Conservation (phyloP, 2,888 invertebrate genomes). For the Mesoligia furuncula region DNA sequence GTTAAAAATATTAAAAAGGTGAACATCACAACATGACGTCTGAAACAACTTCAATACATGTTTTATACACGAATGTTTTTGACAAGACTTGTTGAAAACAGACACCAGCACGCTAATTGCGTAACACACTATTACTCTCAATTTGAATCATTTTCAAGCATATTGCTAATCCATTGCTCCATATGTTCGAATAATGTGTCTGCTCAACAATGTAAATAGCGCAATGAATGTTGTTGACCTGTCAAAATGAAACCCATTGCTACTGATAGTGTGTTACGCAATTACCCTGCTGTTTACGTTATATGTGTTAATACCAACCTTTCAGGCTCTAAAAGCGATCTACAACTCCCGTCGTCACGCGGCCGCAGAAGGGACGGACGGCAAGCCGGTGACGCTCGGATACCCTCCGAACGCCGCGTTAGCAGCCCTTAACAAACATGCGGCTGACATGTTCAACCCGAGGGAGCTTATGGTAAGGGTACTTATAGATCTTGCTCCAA, state of each 20-base stretch:
- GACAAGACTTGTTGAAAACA: too few relatives aligned
- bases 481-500: background rate
- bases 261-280: too few relatives aligned
- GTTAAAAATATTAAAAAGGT: background rate
- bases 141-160: too few relatives aligned
- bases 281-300: too few relatives aligned
- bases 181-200: too few relatives aligned
- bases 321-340: constrained; percentile 91
- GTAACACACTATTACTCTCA: too few relatives aligned
- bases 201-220: too few relatives aligned
- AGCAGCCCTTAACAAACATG: constrained; percentile 98
- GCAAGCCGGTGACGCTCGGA: constrained; percentile 92
- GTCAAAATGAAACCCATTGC: too few relatives aligned
- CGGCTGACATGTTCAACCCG: constrained; percentile 96
- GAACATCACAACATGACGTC: background rate
- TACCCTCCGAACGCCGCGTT: constrained; percentile 98
- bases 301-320: background rate
- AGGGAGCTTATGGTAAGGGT: constrained; percentile 95
- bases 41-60: background rate
- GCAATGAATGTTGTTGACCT: too few relatives aligned
- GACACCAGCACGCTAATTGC: too few relatives aligned
- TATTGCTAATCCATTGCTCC: too few relatives aligned
- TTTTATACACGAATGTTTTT: background rate
- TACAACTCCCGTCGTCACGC: constrained; percentile 92
- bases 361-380: constrained; percentile 83